phyloP scores from a whole-genome alignment of 1,140 invertebrate species.

The Formica exsecta region DNA sequence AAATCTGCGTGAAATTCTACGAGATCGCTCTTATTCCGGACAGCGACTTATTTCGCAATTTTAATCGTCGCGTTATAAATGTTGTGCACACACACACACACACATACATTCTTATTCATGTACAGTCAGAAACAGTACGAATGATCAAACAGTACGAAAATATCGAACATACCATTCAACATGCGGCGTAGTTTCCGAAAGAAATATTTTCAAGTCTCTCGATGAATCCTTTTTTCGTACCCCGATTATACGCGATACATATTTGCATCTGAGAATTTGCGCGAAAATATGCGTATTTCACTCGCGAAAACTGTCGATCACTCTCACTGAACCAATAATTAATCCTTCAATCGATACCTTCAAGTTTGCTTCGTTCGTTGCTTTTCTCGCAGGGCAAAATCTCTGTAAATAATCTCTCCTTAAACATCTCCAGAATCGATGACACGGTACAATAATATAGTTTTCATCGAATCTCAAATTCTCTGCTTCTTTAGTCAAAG shows the following conservation, averaged over 20 bases:
- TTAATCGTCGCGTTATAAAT: conserved; percentile 2
- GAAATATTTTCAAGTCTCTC: background rate
- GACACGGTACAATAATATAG: background rate
- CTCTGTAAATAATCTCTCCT: background rate
- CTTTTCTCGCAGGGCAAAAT: background rate
- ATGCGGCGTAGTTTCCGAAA: conserved; percentile 23
- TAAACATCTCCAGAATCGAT: background rate
- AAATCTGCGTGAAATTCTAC: background rate
- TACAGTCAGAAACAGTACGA: background rate
- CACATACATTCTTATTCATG: background rate
- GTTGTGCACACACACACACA: background rate
- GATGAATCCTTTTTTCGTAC: background rate
- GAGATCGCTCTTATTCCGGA: background rate
- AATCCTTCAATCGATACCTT: conserved; percentile 13
- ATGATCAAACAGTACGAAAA: conserved; percentile 1
- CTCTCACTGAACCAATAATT: conserved; percentile 1
- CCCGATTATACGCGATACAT: background rate
- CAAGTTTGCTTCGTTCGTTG: background rate
- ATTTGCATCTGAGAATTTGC: background rate
- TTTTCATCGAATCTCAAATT: background rate
- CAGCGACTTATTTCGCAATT: background rate
- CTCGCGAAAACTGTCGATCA: background rate
- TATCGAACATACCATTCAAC: conserved; percentile 6
- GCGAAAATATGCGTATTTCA: background rate
- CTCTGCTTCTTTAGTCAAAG: background rate